phyloP scores from a whole-genome alignment of 2,113 vertebrate species.

The Uropsilus gracilis region DNA sequence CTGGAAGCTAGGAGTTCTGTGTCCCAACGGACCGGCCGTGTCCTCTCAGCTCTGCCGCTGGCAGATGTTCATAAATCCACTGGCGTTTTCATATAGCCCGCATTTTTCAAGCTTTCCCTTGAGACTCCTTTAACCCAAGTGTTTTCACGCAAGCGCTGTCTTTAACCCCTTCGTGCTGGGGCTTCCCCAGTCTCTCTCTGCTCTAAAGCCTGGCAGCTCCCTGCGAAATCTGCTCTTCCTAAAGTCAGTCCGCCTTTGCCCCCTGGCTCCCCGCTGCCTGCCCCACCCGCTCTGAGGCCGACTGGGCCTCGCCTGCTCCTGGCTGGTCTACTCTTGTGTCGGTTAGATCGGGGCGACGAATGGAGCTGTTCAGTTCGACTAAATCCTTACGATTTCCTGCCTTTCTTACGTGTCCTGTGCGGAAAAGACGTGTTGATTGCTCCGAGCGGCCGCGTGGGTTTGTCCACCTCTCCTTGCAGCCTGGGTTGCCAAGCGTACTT shows the following conservation, averaged over 20 bases:
- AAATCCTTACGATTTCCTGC: not conserved
- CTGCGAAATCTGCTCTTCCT: too few species aligned
- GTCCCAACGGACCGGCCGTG: too few species aligned
- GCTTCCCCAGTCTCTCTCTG: not conserved
- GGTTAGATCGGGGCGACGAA: slow-evolving; percentile 8
- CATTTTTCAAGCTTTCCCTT: not conserved
- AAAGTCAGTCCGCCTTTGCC: too few species aligned
- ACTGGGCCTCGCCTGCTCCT: too few species aligned
- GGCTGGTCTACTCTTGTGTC: not conserved
- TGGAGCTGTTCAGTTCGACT: not conserved
- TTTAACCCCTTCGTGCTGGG: not conserved
- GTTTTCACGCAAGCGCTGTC: not conserved
- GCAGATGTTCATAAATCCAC: not conserved
- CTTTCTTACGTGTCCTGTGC: not conserved
- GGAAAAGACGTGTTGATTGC: not conserved
- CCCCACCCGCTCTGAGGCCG: too few species aligned
- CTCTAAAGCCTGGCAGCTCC: not conserved
- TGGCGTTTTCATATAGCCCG: not conserved
- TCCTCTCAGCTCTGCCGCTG: not conserved
- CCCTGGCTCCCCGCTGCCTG: too few species aligned
- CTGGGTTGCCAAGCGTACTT: not conserved
- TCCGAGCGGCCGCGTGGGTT: too few species aligned
- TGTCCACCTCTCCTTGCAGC: not conserved
- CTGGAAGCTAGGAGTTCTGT: not conserved
- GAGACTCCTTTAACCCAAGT: not conserved